phyloP scores from a whole-genome alignment of 2,113 vertebrate species.

The Mormyrus iriodes region DNA sequence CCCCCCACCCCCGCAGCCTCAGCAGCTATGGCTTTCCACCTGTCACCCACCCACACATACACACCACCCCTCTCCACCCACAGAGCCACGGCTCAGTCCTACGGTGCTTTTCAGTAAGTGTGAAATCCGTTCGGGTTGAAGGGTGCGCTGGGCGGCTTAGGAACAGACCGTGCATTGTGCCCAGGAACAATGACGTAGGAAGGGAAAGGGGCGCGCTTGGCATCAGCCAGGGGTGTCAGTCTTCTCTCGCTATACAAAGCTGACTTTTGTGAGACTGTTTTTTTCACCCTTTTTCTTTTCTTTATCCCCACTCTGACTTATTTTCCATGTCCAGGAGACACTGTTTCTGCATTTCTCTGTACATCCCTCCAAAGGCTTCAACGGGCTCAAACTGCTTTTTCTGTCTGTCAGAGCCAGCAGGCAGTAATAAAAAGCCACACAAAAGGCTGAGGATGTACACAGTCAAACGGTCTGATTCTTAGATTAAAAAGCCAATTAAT shows the following conservation, averaged over 20 bases:
- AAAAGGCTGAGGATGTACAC: neutral
- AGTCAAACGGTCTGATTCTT: neutral
- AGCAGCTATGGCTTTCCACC: neutral
- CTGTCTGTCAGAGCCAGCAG: neutral
- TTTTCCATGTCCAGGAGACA: neutral
- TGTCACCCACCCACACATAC: neutral
- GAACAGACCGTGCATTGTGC: conserved; percentile 18
- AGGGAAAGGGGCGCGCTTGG: neutral
- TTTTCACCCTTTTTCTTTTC: neutral
- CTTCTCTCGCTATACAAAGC: neutral
- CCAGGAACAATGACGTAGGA: conserved; percentile 4
- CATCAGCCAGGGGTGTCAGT: neutral
- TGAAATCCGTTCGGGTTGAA: neutral
- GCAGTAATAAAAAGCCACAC: neutral
- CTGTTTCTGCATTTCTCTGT: neutral
- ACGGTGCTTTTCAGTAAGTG: neutral
- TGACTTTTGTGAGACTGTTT: neutral
- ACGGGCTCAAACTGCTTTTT: neutral
- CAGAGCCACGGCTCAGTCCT: conserved; percentile 6
- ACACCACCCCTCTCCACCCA: neutral
- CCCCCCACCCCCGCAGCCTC: neutral
- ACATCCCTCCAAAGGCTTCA: neutral
- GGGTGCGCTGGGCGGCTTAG: neutral
- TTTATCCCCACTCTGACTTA: neutral
- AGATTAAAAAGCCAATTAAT: neutral